Conservation (phyloP, 2,888 invertebrate genomes). For the Rhopalosiphum nymphaeae region DNA sequence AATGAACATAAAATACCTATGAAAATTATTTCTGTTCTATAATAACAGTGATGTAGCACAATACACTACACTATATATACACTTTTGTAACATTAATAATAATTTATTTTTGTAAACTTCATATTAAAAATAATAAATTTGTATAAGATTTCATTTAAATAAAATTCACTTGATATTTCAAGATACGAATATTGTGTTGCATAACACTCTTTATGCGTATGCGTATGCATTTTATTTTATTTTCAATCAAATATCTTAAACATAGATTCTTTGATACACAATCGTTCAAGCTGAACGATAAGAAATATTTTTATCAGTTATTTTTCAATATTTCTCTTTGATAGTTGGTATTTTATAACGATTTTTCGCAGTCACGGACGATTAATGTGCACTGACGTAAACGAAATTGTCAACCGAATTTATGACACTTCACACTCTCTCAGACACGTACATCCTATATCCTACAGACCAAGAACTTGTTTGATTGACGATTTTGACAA, state of each 20-base stretch:
- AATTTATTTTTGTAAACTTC: background rate
- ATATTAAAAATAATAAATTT: background rate
- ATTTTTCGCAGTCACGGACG: conserved; percentile 37
- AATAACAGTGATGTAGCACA: background rate
- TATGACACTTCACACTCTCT: conserved; percentile 1
- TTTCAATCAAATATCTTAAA: background rate
- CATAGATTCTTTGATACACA: background rate
- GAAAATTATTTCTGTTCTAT: background rate
- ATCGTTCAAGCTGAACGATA: background rate
- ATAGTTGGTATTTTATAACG: background rate
- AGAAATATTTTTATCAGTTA: conserved; percentile 1
- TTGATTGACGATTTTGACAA: conserved; percentile 16
- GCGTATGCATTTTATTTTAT: background rate
- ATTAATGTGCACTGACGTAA: conserved; percentile 43
- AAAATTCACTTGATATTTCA: background rate
- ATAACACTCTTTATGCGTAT: background rate
- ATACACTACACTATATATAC: background rate
- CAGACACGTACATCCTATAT: background rate
- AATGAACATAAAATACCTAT: background rate
- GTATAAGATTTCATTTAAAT: background rate
- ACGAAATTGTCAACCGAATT: conserved; percentile 35
- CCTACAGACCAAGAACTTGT: background rate
- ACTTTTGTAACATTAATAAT: background rate
- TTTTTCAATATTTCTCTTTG: conserved; percentile 14
- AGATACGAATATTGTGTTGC: background rate